Evolutionary conservation across 2,113 vertebrate genomes (phyloP).

Genomic region (Oenanthe melanoleuca): DNA sequence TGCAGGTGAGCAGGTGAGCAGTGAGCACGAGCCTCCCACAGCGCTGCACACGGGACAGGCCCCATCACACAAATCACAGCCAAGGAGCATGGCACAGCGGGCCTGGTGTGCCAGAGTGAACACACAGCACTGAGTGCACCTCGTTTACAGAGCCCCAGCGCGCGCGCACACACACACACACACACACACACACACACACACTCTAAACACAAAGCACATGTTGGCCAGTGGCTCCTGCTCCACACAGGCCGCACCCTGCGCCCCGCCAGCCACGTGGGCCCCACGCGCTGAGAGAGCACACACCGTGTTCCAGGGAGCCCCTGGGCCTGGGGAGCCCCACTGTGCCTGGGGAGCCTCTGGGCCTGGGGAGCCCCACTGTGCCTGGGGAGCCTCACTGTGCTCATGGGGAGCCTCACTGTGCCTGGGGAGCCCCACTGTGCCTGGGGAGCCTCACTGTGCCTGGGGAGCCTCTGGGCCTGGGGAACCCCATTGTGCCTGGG

Average conservation of each 20-base stretch:
- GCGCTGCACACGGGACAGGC: accelerated
- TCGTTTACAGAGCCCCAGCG: background rate
- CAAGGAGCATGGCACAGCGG: background rate
- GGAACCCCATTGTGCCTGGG: too few species aligned
- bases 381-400: too few species aligned
- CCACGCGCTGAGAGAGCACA: accelerated
- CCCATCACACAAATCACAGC: accelerated
- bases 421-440: background rate
- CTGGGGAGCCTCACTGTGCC: too few species aligned
- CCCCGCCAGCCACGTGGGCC: background rate
- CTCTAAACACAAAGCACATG: slow-evolving; percentile 39
- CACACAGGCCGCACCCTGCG: accelerated
- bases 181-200: background rate
- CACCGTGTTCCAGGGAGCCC: accelerated
- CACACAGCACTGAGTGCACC: background rate
- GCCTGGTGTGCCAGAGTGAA: background rate
- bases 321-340: background rate
- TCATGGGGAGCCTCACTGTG: background rate
- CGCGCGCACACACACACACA: background rate
- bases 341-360: too few species aligned
- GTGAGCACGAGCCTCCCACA: accelerated
- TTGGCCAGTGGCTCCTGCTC: background rate
- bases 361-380: too few species aligned
- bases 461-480: too few species aligned
- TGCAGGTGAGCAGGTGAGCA: accelerated